Evolutionary conservation across 2,113 vertebrate species (phyloP), one percentile per base, ranked within the genome.

Genomic region (Pterophyllum scalare): DNA sequence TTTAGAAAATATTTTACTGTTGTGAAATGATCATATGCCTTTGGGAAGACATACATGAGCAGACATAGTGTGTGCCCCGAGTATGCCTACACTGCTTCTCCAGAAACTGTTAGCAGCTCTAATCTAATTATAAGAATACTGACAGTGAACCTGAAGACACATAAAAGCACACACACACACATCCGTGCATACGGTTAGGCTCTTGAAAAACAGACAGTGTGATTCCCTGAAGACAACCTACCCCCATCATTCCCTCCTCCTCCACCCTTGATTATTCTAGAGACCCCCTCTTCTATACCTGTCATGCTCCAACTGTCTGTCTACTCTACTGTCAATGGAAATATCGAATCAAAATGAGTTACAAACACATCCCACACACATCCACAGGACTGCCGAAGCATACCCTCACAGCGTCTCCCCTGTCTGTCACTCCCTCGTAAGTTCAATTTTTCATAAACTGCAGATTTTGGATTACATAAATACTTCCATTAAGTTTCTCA

Each of bases 191-290:
- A 57, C 46, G 85, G 60, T 86, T 33, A 89, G 88, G 83, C 86
- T 67, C 72, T 60, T 70, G 79, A 89, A 87, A 89, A 87, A 90
- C 75, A 84, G 89, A 91, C 5, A 76, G 90, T 82, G 58, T 74
- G 79, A 91, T 93, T 92, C 90, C 84, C 84, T 78, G 52, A 85
- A 80, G 60, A 86, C 84, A 86, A 91, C 91, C 86, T 91, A 85
- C 79, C 62, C 59, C 85, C 75, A 67, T 61, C 46, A 82, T 79
- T 86, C 79, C 28, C 76, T 72, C 52, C 60, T 72, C 43, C 64
- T 58, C 43, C 11, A 83, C 49, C 80, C 19, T 78, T 79, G 56
- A 65, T 86, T 87, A 80, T 81, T 79, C 40, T 60, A 24, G 22
- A 75, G 28, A 28, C 5, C 17, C 58, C 22, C 56, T 82, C 75